phyloP scores from a whole-genome alignment of 2,113 vertebrate genomes.

The Dicentrarchus labrax region DNA sequence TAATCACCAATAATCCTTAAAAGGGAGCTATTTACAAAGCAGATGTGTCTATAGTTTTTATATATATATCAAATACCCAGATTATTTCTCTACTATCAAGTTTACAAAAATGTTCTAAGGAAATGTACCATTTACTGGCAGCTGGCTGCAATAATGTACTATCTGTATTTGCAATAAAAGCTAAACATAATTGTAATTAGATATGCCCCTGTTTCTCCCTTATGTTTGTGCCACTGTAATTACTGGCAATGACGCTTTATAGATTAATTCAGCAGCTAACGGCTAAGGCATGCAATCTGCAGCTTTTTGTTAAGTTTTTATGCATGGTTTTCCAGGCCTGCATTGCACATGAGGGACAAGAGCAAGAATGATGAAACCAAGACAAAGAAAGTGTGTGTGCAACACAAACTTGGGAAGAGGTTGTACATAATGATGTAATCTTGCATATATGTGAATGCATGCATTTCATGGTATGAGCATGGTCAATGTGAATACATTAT shows the following conservation, averaged over 20 bases:
- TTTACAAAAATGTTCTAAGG: not conserved
- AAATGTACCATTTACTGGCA: not conserved
- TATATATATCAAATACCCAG: too few species aligned
- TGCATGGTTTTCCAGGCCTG: not conserved
- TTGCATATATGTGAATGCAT: not conserved
- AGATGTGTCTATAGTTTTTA: too few species aligned
- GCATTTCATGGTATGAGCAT: not conserved
- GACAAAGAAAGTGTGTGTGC: not conserved
- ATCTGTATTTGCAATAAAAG: not conserved
- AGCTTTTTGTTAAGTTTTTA: not conserved
- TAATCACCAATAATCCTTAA: too few species aligned
- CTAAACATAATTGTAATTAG: not conserved
- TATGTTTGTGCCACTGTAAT: not conserved
- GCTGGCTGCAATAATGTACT: not conserved
- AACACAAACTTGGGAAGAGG: not conserved
- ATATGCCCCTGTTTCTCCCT: not conserved
- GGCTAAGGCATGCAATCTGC: not conserved
- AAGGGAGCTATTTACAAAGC: too few species aligned
- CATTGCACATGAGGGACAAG: not conserved
- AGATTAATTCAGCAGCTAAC: not conserved
- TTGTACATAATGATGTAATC: not conserved
- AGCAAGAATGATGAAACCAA: constrained; percentile 10
- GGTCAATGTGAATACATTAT: not conserved
- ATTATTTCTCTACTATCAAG: too few species aligned
- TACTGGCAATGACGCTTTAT: not conserved